Evolutionary conservation across 2,113 vertebrate species (phyloP).

Genomic region (Barnardius zonarius): DNA sequence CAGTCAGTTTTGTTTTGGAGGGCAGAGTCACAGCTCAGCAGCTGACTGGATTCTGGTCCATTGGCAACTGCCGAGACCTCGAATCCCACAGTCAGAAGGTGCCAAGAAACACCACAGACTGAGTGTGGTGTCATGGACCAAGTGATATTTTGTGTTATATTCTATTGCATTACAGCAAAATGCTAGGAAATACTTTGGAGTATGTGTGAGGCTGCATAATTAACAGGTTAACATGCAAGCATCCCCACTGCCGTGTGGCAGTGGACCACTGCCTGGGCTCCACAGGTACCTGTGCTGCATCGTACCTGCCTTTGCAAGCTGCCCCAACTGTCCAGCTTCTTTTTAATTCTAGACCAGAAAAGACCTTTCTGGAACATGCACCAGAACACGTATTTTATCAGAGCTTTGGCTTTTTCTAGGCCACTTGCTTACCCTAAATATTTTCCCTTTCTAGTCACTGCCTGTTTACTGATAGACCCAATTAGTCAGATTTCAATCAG

Average conservation of each 20-base stretch:
- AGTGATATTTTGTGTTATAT: rapidly evolving
- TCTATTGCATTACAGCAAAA: too few relatives aligned
- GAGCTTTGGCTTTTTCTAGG: not conserved
- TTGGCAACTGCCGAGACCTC: not conserved
- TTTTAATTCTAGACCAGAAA: rapidly evolving
- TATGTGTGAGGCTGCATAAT: not conserved
- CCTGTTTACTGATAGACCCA: not conserved
- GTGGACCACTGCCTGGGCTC: not conserved
- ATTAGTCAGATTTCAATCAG: conserved; percentile 10
- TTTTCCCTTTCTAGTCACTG: not conserved
- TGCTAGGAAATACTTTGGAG: rapidly evolving
- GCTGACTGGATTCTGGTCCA: not conserved
- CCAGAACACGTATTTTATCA: not conserved
- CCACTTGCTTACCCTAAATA: not conserved
- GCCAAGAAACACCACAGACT: rapidly evolving
- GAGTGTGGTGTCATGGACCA: not conserved
- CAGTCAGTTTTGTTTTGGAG: not conserved
- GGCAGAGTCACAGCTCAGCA: not conserved
- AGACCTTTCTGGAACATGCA: not conserved
- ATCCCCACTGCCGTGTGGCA: not conserved
- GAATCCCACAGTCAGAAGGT: rapidly evolving
- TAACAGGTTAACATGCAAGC: too few relatives aligned
- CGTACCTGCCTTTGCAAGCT: not conserved
- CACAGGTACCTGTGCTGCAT: rapidly evolving
- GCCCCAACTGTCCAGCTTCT: rapidly evolving